Evolutionary conservation across 2,888 invertebrate genomes (phyloP), one percentile per base, ranked within the genome.

Genomic region (Phania funesta): DNA sequence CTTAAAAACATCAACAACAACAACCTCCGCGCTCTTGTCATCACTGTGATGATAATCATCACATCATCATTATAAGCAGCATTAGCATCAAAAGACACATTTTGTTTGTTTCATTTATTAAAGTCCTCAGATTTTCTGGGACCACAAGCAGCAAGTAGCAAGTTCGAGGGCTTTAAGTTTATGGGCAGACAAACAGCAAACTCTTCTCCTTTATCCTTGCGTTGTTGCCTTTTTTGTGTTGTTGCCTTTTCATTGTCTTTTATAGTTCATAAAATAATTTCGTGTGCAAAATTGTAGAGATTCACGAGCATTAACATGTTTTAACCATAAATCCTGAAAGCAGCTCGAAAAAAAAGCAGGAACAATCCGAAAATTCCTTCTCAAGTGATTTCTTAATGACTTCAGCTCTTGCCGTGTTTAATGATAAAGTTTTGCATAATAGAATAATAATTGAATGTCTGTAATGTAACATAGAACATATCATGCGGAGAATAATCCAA

Each of bases 231-330:
- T 11, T 18, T 26, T 16, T 67, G 26, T 50, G 38, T 41, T 75
- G 48, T 38, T 67, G 46, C n/a, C n/a, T 73, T 68, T 74, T 81
- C 73, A 77, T 75, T 78, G 74, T 82, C n/a, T n/a, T n/a, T 78
- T 78, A 75, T 82, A 78, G 82, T 82, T 82, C 82, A 82, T 82
- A 82, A 82, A 82, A 75, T 78, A 82, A 82, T 82, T 82, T 82
- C 54, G 64, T 82, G 64, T 52, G 44, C 60, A 76, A 71, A 62
- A 54, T 48, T 48, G 56, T 58, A 65, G 71, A 73, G 71, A 82
- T 74, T n/a, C n/a, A n/a, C n/a, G n/a, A n/a, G n/a, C n/a, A 82
- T 78, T 78, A 78, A 78, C 82, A 82, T 82, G 78, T 82, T 82
- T 78, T 78, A 78, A 82, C 65, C 70, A 82, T 82, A 82, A 82